Conservation (phyloP, 2,888 invertebrate species). For the Tridacna crocea region DNA sequence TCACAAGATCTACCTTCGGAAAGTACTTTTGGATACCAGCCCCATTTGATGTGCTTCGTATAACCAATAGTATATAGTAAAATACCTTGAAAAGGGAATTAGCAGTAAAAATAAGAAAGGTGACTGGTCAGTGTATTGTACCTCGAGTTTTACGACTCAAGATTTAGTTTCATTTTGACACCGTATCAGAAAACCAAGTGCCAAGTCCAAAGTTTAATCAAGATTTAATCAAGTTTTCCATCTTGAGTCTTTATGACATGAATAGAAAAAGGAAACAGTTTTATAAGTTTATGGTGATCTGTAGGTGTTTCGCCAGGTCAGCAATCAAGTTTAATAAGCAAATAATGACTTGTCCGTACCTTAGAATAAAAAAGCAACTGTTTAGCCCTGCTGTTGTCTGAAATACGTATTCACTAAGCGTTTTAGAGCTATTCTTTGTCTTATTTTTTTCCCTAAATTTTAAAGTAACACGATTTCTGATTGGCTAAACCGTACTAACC, state of each 20-base stretch:
- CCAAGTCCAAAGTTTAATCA: slow-evolving; percentile 10
- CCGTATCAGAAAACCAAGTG: not conserved
- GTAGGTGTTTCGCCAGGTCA: not conserved
- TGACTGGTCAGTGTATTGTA: not conserved
- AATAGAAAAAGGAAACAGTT: slow-evolving; percentile 16
- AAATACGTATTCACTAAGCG: not conserved
- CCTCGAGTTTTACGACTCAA: slow-evolving; percentile 15
- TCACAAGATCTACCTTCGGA: too few species aligned
- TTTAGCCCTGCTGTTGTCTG: too few species aligned
- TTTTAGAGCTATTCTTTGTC: not conserved
- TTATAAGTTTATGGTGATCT: slow-evolving; percentile 5
- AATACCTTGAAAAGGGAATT: too few species aligned
- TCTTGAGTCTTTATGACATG: not conserved
- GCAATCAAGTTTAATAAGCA: not conserved
- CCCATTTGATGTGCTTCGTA: too few species aligned
- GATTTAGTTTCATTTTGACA: slow-evolving; percentile 22
- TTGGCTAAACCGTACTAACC: too few species aligned
- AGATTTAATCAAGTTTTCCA: not conserved
- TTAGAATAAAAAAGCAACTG: too few species aligned
- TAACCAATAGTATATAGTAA: too few species aligned
- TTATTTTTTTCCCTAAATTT: not conserved
- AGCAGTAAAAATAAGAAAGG: not conserved
- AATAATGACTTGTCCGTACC: not conserved
- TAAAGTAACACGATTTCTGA: not conserved
- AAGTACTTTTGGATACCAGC: too few species aligned